Conservation (phyloP, 2,888 invertebrate genomes). For the Orchesellides sinensis region DNA sequence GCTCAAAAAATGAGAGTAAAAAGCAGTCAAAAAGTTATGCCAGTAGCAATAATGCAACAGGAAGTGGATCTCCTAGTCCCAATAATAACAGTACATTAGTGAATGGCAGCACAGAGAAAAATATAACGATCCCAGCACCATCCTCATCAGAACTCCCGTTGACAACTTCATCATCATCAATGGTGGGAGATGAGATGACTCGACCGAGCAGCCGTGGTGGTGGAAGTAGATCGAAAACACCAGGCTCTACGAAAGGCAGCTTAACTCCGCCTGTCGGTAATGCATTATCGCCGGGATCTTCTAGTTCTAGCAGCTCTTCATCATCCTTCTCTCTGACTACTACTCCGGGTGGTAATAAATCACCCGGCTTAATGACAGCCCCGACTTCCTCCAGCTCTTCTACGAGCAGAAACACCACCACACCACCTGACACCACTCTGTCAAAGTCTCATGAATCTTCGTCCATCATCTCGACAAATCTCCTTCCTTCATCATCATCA, state of each 20-base stretch:
- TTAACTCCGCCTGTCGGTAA: slow-evolving; percentile 54
- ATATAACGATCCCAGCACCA: slow-evolving; percentile 52
- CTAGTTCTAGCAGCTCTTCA: slow-evolving; percentile 32
- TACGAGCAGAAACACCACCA: not conserved
- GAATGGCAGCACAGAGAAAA: slow-evolving; percentile 36
- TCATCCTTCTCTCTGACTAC: slow-evolving; percentile 4
- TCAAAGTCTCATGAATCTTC: slow-evolving; percentile 68
- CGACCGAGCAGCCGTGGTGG: slow-evolving; percentile 41
- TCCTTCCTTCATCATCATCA: slow-evolving; percentile 42
- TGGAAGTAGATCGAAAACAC: slow-evolving; percentile 57
- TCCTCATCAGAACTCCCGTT: slow-evolving; percentile 50
- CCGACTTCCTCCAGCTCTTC: slow-evolving; percentile 28
- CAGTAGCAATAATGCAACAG: slow-evolving; percentile 28
- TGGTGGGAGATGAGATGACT: slow-evolving; percentile 13
- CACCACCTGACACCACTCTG: slow-evolving; percentile 69
- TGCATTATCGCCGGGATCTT: slow-evolving; percentile 58
- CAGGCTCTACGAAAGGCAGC: slow-evolving; percentile 56
- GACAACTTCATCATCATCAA: slow-evolving; percentile 57
- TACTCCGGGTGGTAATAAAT: slow-evolving; percentile 64
- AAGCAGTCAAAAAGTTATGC: slow-evolving; percentile 21
- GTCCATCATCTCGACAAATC: slow-evolving; percentile 55
- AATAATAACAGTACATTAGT: slow-evolving; percentile 18
- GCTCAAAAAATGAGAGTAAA: slow-evolving; percentile 36
- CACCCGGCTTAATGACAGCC: slow-evolving; percentile 63
- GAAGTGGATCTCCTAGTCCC: slow-evolving; percentile 49